Conservation (phyloP, 1,140 invertebrate genomes). For the Zaprionus lachaisei region DNA sequence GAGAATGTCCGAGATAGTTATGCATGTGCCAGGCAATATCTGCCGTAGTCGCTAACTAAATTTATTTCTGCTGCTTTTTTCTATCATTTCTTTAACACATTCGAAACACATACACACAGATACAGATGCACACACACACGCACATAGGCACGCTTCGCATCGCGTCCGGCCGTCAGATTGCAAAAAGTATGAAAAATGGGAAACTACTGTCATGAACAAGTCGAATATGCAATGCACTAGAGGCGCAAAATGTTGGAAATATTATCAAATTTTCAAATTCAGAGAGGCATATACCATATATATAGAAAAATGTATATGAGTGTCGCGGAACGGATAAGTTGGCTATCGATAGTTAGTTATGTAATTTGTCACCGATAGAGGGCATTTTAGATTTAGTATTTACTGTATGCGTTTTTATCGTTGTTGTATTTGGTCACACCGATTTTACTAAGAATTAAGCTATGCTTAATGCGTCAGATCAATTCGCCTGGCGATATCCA, state of each 20-base stretch:
- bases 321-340: too few relatives aligned
- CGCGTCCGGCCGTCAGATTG: conserved; percentile 55
- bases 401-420: too few relatives aligned
- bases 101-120: conserved; percentile 25
- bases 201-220: conserved; percentile 18
- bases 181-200: conserved; percentile 39
- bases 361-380: too few relatives aligned
- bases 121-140: conserved; percentile 34
- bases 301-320: too few relatives aligned
- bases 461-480: too few relatives aligned
- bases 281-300: not conserved
- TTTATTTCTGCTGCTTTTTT: conserved; percentile 56
- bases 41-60: conserved; percentile 57
- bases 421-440: too few relatives aligned
- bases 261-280: not conserved
- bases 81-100: conserved; percentile 70
- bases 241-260: not conserved
- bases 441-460: too few relatives aligned
- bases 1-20: conserved; percentile 42
- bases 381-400: too few relatives aligned
- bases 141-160: conserved; percentile 25
- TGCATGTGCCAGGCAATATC: conserved; percentile 39
- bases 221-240: not conserved
- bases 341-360: too few relatives aligned
- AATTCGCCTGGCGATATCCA: too few relatives aligned